These are phyloP conservation scores for Taphrorychus bicolor DNA, from an alignment of 2,888 invertebrate species.

Conservation along the genomic window DNA sequence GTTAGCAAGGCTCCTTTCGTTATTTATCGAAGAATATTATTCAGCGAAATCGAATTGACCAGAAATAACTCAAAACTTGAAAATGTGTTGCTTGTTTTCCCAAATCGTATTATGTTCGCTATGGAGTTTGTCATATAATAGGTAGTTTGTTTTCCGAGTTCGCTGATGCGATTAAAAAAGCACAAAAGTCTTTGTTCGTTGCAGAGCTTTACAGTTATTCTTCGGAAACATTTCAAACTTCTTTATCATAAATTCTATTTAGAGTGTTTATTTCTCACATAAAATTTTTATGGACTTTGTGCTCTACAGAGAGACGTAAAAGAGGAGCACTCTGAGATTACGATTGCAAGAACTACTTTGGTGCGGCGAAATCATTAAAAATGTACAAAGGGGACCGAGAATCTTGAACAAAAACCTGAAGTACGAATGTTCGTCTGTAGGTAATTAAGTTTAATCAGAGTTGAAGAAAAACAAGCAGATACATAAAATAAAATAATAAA, in stretches of 20 bases:
- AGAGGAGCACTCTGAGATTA: neutral
- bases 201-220: neutral
- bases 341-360: neutral
- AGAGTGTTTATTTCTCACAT: neutral
- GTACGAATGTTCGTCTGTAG: neutral
- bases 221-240: neutral
- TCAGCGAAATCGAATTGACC: constrained; percentile 9
- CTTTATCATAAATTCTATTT: constrained; percentile 7
- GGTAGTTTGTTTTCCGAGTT: neutral
- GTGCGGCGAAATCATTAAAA: constrained; percentile 7
- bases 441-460: constrained; percentile 1
- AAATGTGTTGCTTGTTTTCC: neutral
- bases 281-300: neutral
- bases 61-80: constrained; percentile 1
- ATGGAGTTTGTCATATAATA: neutral
- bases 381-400: neutral
- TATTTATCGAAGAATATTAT: constrained; percentile 26
- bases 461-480: neutral
- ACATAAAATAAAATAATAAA: constrained; percentile 2
- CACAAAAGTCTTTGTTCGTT: neutral
- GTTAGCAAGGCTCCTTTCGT: constrained; percentile 10
- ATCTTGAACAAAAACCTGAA: constrained; percentile 5
- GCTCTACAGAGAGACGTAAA: constrained; percentile 1
- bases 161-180: neutral
- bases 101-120: neutral